These are phyloP conservation scores for Cherax quadricarinatus DNA, from an alignment of 1,140 invertebrate species.

Conservation along the genomic window DNA sequence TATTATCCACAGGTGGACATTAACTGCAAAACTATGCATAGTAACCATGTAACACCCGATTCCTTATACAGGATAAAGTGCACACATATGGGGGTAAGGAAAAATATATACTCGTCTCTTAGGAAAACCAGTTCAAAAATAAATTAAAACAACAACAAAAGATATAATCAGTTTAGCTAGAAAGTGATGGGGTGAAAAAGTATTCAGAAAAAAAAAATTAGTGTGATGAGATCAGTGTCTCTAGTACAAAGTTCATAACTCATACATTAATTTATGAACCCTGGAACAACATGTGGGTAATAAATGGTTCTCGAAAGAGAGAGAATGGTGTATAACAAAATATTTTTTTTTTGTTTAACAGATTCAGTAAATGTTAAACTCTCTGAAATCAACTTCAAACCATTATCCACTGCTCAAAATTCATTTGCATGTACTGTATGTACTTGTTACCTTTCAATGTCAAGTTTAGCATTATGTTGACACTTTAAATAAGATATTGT, in stretches of 20 bases:
- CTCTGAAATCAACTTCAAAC: neutral
- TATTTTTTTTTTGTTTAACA: neutral
- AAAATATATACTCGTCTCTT: neutral
- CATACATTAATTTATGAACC: too few relatives aligned
- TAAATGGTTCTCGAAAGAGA: neutral
- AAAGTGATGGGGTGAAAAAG: neutral
- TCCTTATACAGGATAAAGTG: neutral
- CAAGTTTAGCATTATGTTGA: neutral
- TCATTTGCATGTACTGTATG: neutral
- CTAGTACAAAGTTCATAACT: too few relatives aligned
- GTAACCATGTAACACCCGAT: neutral
- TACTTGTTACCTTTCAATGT: too few relatives aligned
- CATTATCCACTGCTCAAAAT: neutral
- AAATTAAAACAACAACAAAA: neutral
- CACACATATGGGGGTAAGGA: neutral
- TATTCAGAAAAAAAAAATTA: too few relatives aligned
- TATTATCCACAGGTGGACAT: neutral
- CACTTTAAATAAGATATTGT: neutral
- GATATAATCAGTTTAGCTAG: neutral
- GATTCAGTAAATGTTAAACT: neutral
- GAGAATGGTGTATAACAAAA: neutral
- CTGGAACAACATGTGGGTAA: neutral
- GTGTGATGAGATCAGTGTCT: too few relatives aligned
- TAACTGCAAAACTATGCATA: constrained; percentile 14
- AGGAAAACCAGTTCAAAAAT: neutral